phyloP scores from a whole-genome alignment of 2,888 invertebrate genomes.

The Myopa testacea region DNA sequence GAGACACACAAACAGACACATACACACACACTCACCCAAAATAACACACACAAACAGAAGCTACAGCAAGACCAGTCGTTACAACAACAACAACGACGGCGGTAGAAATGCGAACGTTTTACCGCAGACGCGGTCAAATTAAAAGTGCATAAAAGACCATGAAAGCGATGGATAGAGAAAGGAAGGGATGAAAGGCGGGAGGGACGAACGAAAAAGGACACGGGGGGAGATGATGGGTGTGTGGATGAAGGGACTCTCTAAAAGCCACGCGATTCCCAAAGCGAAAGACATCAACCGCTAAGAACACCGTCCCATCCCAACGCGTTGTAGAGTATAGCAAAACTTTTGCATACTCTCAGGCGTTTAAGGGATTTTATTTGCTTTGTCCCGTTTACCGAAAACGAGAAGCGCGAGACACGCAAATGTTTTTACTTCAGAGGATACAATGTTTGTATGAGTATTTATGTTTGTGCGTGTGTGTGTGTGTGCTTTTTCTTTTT shows the following conservation, averaged over 20 bases:
- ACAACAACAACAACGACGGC: slow-evolving; percentile 21
- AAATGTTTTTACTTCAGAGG: neutral
- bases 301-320: neutral
- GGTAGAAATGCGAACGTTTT: slow-evolving; percentile 24
- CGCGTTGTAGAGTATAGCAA: neutral
- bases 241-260: neutral
- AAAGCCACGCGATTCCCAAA: neutral
- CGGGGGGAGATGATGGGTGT: neutral
- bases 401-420: slow-evolving; percentile 5
- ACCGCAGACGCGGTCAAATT: slow-evolving; percentile 42
- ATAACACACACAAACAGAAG: too few species aligned
- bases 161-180: neutral
- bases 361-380: slow-evolving; percentile 14
- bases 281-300: neutral
- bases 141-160: slow-evolving; percentile 41
- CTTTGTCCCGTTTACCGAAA: slow-evolving; percentile 21
- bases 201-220: neutral
- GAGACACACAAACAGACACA: too few species aligned
- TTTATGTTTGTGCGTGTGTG: neutral
- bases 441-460: neutral
- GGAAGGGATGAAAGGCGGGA: neutral
- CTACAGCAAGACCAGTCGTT: neutral
- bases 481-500: neutral
- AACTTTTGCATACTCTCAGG: slow-evolving; percentile 34
- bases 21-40: too few species aligned